These are phyloP conservation scores for Pelusios castaneus DNA, from an alignment of 2,113 vertebrate genomes.

Conservation along the genomic window DNA sequence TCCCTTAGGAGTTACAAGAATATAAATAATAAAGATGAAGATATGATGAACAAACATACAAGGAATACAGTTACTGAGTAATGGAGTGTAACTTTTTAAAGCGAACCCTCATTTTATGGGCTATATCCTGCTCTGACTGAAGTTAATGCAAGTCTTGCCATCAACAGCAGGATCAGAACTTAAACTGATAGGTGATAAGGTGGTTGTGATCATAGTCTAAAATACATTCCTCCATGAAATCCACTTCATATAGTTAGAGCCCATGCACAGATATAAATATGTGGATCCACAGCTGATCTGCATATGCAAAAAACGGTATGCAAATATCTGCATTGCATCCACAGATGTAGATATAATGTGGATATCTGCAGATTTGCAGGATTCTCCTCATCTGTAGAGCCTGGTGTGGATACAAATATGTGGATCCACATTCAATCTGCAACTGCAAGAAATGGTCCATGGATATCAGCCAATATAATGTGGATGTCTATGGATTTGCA, in stretches of 20 bases:
- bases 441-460: too few species aligned
- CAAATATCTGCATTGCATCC: too few species aligned
- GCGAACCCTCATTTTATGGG: accelerated
- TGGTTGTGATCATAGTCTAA: background rate
- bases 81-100: background rate
- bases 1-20: background rate
- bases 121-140: background rate
- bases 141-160: background rate
- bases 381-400: too few species aligned
- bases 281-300: too few species aligned
- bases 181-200: background rate
- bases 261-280: too few species aligned
- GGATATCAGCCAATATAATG: too few species aligned
- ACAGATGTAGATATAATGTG: too few species aligned
- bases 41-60: background rate
- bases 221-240: background rate
- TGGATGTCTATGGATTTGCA: too few species aligned
- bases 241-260: background rate
- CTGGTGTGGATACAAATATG: too few species aligned
- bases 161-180: background rate
- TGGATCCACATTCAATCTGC: too few species aligned
- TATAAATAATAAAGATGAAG: background rate
- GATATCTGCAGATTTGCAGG: too few species aligned
- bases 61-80: background rate
- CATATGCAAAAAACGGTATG: too few species aligned